phyloP scores from a whole-genome alignment of 2,113 vertebrate genomes.

The Barbus barbus region DNA sequence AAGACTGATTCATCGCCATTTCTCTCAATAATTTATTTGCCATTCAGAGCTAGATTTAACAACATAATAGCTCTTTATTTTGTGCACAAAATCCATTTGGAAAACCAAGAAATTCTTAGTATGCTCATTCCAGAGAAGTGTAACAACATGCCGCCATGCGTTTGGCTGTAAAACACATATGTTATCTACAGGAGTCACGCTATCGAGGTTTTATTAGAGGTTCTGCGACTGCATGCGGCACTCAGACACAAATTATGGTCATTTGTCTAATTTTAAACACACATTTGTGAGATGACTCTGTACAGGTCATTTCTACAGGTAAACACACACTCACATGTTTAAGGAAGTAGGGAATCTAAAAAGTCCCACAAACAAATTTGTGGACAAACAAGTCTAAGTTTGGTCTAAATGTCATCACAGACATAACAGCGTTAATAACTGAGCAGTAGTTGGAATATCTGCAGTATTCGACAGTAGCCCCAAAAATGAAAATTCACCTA shows the following conservation, averaged over 20 bases:
- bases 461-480: background rate
- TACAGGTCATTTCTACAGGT: background rate
- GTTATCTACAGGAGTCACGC: background rate
- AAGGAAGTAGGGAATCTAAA: background rate
- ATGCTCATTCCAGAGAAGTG: background rate
- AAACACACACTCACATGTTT: background rate
- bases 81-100: too few species aligned
- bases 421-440: background rate
- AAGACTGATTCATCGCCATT: background rate
- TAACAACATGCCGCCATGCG: background rate
- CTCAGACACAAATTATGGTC: conserved; percentile 31
- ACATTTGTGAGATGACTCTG: background rate
- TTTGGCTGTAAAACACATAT: background rate
- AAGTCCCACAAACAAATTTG: conserved; percentile 1
- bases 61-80: background rate
- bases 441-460: background rate
- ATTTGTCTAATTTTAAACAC: conserved; percentile 19
- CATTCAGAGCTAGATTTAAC: background rate
- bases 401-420: background rate
- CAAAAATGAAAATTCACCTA: background rate
- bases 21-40: background rate
- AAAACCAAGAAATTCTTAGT: background rate
- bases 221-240: background rate
- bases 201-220: conserved; percentile 21
- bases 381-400: background rate